A percentile compares a stretch with the other conserved stretches of the same genome.
Evolutionary conservation across 2,888 invertebrate genomes (phyloP).

Genomic region (Strigamia maritima): DNA sequence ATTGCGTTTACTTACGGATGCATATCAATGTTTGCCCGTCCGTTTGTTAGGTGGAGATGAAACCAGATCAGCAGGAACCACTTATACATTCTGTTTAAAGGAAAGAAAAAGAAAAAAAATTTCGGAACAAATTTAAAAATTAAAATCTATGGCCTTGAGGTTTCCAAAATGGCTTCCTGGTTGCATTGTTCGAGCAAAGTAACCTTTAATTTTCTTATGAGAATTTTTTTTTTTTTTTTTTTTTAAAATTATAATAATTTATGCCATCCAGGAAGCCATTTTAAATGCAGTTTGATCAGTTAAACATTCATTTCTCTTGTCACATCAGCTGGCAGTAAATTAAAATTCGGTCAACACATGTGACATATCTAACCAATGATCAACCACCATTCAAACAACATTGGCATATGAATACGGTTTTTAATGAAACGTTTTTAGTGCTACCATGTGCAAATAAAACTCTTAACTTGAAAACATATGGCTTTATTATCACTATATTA

Average conservation of each 20-base stretch:
- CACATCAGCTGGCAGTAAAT: conserved; percentile 22
- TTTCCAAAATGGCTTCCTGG: no score
- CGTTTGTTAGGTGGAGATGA: background rate
- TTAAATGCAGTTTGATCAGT: background rate
- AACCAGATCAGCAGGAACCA: conserved; percentile 5
- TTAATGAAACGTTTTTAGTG: background rate
- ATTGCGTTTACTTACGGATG: conserved; percentile 12
- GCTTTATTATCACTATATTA: background rate
- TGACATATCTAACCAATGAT: conserved; percentile 28
- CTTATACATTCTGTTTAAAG: background rate
- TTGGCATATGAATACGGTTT: background rate
- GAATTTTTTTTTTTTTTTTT: no score
- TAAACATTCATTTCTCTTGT: background rate
- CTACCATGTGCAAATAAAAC: conserved; percentile 11
- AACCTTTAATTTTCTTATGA: no score
- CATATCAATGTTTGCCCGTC: background rate
- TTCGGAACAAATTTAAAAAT: background rate
- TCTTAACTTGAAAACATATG: background rate
- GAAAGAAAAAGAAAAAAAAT: background rate
- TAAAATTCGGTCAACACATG: background rate
- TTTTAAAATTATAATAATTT: no score
- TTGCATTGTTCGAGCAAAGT: no score
- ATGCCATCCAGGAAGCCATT: background rate
- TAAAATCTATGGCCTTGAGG: no score
- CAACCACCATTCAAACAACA: background rate